phyloP scores from a whole-genome alignment of 2,113 vertebrate species.

The Alligator sinensis region DNA sequence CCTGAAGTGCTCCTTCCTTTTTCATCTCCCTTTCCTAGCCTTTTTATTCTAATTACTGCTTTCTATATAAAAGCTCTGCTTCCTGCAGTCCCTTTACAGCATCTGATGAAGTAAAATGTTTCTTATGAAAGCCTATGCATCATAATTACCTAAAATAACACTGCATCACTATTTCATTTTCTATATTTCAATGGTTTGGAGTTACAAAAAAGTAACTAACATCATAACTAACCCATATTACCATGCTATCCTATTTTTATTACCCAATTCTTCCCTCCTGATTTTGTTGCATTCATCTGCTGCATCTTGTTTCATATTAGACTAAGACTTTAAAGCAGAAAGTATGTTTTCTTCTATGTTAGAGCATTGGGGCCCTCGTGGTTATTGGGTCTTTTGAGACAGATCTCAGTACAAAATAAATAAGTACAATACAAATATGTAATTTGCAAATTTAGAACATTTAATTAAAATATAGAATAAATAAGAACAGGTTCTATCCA shows the following conservation, averaged over 20 bases:
- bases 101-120: too few species aligned
- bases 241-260: background rate
- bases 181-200: conserved; percentile 26
- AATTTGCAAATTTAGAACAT: too few species aligned
- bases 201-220: conserved; percentile 17
- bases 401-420: background rate
- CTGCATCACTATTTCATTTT: conserved; percentile 47
- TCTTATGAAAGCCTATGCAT: background rate
- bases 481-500: background rate
- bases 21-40: too few species aligned
- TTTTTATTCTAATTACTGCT: too few species aligned
- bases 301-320: conserved; percentile 45
- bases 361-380: conserved; percentile 29
- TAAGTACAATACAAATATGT: too few species aligned
- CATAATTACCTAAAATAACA: conserved; percentile 37
- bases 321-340: background rate
- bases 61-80: too few species aligned
- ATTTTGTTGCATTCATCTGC: background rate
- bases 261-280: background rate
- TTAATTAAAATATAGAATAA: background rate
- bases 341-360: background rate
- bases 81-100: too few species aligned
- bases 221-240: conserved; percentile 9
- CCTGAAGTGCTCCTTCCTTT: too few species aligned
- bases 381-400: background rate